phyloP scores from a whole-genome alignment of 1,140 invertebrate genomes.

The Pentalonia nigronervosa region DNA sequence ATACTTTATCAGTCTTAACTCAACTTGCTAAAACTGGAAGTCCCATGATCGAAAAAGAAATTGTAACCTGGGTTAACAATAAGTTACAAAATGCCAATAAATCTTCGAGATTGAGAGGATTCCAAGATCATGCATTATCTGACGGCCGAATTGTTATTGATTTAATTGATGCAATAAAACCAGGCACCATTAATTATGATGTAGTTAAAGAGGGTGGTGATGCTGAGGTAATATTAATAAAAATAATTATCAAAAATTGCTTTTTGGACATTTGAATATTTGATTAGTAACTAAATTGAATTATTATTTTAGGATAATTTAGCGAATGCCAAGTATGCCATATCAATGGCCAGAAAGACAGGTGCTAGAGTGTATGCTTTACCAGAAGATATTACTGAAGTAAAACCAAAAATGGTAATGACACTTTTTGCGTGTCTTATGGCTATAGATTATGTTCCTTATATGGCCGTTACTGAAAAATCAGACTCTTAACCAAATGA shows the following conservation, averaged over 20 bases:
- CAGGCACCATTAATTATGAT: constrained; percentile 93
- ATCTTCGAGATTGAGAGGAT: constrained; percentile 80
- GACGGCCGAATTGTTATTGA: constrained; percentile 91
- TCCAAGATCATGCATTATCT: constrained; percentile 85
- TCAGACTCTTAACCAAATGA: constrained; percentile 16
- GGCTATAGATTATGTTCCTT: constrained; percentile 93
- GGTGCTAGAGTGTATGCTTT: constrained; percentile 97
- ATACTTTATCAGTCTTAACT: constrained; percentile 92
- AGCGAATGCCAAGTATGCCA: constrained; percentile 98
- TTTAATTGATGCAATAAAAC: constrained; percentile 95
- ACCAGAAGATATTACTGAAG: constrained; percentile 98
- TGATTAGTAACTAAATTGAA: background rate
- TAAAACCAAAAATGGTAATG: constrained; percentile 99
- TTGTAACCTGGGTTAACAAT: constrained; percentile 96
- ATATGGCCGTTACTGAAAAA: constrained; percentile 69
- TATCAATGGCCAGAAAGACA: constrained; percentile 96
- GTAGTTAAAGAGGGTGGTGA: constrained; percentile 80
- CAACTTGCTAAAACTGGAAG: constrained; percentile 86
- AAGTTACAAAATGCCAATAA: constrained; percentile 85
- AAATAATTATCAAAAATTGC: background rate
- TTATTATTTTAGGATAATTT: constrained; percentile 80
- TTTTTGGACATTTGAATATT: background rate
- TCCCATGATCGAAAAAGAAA: constrained; percentile 93
- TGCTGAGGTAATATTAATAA: constrained; percentile 75
- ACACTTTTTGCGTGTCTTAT: constrained; percentile 99